phyloP scores from a whole-genome alignment of 2,888 invertebrate species.

The Cepaea hortensis region DNA sequence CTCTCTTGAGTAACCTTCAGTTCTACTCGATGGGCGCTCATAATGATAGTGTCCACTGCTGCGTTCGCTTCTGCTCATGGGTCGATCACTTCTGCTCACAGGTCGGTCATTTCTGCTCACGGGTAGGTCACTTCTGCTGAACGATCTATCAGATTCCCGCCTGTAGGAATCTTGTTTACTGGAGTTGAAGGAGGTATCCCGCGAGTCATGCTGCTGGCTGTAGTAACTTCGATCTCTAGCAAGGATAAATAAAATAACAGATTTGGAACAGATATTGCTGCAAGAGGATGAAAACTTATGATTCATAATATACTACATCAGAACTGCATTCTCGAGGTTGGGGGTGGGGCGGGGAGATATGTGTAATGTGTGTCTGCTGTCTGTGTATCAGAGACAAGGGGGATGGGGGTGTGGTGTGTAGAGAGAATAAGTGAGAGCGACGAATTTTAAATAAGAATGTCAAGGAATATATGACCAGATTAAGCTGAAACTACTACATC shows the following conservation, averaged over 20 bases:
- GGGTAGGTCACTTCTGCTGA: conserved; percentile 4
- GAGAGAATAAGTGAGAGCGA: too few relatives aligned
- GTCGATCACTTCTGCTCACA: conserved; percentile 8
- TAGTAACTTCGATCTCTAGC: conserved; percentile 18
- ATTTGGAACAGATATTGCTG: neutral
- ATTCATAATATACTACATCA: too few relatives aligned
- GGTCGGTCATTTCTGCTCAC: conserved; percentile 25
- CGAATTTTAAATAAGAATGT: too few relatives aligned
- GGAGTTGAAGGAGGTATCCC: conserved; percentile 15
- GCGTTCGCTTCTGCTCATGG: conserved; percentile 32
- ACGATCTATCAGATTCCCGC: neutral
- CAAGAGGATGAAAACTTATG: neutral
- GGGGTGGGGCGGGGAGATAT: neutral
- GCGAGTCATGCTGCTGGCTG: neutral
- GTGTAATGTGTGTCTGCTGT: neutral
- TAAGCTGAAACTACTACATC: too few relatives aligned
- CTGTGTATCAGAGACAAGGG: neutral
- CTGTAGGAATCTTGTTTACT: neutral
- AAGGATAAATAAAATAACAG: neutral
- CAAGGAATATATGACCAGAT: too few relatives aligned
- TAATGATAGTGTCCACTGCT: conserved; percentile 39
- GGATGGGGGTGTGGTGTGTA: too few relatives aligned
- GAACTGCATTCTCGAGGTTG: neutral
- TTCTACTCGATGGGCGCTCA: conserved; percentile 49
- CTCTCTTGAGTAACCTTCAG: conserved; percentile 54